Base-by-base conservation (phyloP, 2,888 invertebrate genomes). In the Cecidostiba fungosa region DNA sequence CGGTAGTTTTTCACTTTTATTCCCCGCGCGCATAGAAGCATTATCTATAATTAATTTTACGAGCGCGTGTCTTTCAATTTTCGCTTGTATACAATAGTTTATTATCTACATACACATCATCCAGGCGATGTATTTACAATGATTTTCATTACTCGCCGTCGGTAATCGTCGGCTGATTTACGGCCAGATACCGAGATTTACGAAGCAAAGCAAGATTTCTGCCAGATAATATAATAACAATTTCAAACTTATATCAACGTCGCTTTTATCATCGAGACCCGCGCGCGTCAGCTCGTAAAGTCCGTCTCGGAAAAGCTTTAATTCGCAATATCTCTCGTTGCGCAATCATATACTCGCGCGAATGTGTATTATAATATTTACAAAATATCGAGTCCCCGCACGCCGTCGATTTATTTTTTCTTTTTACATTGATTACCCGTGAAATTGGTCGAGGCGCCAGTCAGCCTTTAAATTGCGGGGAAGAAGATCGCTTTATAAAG, bases 401-500 rank as follows among this genome's bases (percentile, higher is more conserved):
- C 59, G 59, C 0, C 8, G 54, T 16, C 54, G 32, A 32, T 36
- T 36, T 3, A 32, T 36, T 36, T 3, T 6, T 36, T 36, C 6
- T 36, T 36, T 36, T 36, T 12, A n/a, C 12, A 43, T 43, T 10
- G 43, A 43, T 10, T 12, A 43, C 43, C 12, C 43, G 43, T 43
- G 12, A 43, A 43, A 43, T 43, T 12, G 43, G 12, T 12, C 10
- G 43, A 43, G 43, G 10, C 1, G 43, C 36, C 36, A 36, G 36
- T 36, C 36, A 36, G 36, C 4, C 43, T 43, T 43, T 1, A 78
- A 78, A 78, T 78, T 66, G 66, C 36, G 0, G 43, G 12, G 43
- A n/a, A 26, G 77, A 78, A 78, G 77, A 78, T 78, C 77, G 77
- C 77, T 78, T 78, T 78, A 78, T 78, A 78, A 78, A 26, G 43